Evolutionary conservation across 2,797 vertebrate species (phyloP), one percentile per base, ranked within the genome.

Genomic region (Poecilia picta): DNA sequence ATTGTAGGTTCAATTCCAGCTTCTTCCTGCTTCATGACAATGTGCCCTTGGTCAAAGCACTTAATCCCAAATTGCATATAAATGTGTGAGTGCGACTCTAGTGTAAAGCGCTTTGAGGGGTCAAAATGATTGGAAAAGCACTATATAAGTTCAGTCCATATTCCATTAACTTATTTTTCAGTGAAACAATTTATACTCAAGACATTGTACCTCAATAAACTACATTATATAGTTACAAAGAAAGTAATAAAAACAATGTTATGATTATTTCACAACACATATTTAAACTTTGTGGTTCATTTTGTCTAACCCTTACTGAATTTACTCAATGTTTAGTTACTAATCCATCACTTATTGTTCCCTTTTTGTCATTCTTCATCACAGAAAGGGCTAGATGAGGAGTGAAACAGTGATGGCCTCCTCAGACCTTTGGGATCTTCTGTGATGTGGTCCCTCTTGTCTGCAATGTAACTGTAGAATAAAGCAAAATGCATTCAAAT

Each of bases 331-430:
- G 46, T 36, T 75, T 62, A 84, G 66, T 83, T 33, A 80, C 73
- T 89, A 80, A 91, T 81, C 66, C 3, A 5, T 81, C 18, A 87
- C 31, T 85, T 77, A 79, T 73, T 88, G 33, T 92, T 62, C 85
- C 16, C 89, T 33, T 89, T 74, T 81, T 72, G 20, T 68, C 47
- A 71, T 85, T 85, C 79, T 85, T 82, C 83, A 62, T 84, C 88
- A 89, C 94, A 96, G 95, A 96, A 95, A 89, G 94, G 94, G 73
- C 91, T 95, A n/a, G 95, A 96, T 81, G 95, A 94, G 89, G 94
- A 96, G 89, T 96, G 88, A 95, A 92, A 73, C 83, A 79, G 77
- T 66, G 85, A 88, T 6, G 73, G 78, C 75, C 84, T 68, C 74
- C 80, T 85, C 83, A 78, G 62, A 91, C 77, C 89, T 78, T 77